phyloP scores from a whole-genome alignment of 2,113 vertebrate species.

The Actenoides lindsayi region DNA sequence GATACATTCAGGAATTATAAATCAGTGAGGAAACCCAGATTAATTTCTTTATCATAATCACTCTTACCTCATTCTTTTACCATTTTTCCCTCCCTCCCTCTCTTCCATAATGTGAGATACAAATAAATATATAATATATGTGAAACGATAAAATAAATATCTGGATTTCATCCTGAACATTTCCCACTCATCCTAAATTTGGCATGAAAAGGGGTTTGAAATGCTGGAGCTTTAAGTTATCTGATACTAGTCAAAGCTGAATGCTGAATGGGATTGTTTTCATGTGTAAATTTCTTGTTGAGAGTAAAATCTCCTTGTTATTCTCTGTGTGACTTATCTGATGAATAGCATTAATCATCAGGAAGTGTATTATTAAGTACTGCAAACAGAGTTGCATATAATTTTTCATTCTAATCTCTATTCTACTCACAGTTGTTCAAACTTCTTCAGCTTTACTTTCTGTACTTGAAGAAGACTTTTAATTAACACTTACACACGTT shows the following conservation, averaged over 20 bases:
- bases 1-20: neutral
- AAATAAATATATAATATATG: neutral
- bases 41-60: neutral
- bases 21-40: neutral
- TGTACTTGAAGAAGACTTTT: neutral
- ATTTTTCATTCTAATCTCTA: neutral
- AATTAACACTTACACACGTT: neutral
- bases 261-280: neutral
- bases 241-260: neutral
- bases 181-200: neutral
- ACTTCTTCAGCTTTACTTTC: neutral
- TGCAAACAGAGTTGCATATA: neutral
- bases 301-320: neutral
- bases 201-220: neutral
- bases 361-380: neutral
- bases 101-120: neutral
- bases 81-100: accelerated
- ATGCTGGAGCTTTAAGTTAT: neutral
- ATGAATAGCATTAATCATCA: neutral
- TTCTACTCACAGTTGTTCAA: neutral
- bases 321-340: neutral
- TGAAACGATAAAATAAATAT: neutral
- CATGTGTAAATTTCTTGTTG: neutral
- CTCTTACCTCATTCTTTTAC: neutral
- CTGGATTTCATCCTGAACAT: neutral